Percentiles rank a stretch among this genome's conserved stretches.
Conservation (phyloP, 2,888 invertebrate species). For the Phrixothrix hirtus region DNA sequence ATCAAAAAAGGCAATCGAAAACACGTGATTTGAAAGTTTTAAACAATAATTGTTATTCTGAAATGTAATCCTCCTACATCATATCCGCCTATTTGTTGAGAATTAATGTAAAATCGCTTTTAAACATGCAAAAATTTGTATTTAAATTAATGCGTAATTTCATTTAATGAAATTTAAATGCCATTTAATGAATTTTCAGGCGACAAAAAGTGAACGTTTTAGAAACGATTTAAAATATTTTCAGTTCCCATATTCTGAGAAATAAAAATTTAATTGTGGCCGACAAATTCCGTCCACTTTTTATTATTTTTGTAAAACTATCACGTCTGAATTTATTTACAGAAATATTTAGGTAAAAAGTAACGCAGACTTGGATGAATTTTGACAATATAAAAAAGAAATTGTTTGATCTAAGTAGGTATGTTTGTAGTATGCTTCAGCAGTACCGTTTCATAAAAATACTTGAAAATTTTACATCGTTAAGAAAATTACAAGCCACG, state of each 20-base stretch:
- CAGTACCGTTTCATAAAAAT: slow-evolving; percentile 4
- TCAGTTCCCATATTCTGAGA: slow-evolving; percentile 39
- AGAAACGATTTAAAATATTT: slow-evolving; percentile 36
- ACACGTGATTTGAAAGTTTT: slow-evolving; percentile 7
- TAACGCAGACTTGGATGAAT: slow-evolving; percentile 33
- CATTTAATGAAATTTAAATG: no score
- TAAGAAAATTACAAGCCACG: slow-evolving; percentile 2
- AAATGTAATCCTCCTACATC: slow-evolving; percentile 24
- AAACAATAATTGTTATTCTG: slow-evolving; percentile 15
- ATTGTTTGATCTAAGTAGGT: slow-evolving; percentile 10
- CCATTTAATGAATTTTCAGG: slow-evolving; percentile 8
- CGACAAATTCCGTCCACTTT: slow-evolving; percentile 38
- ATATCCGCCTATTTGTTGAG: slow-evolving; percentile 16
- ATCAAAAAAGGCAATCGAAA: slow-evolving; percentile 16
- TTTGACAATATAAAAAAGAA: slow-evolving; percentile 30
- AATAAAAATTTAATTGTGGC: slow-evolving; percentile 42
- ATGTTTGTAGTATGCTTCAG: slow-evolving; percentile 3
- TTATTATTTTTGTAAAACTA: slow-evolving; percentile 37
- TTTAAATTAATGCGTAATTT: slow-evolving; percentile 13
- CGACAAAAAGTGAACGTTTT: slow-evolving; percentile 12
- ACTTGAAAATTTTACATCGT: slow-evolving; percentile 4
- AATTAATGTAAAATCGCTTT: slow-evolving; percentile 17
- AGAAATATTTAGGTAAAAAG: slow-evolving; percentile 37
- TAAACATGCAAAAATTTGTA: neutral
- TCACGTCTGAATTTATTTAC: slow-evolving; percentile 39